Percentiles rank a stretch among this genome's conserved stretches.
phyloP scores from a whole-genome alignment of 2,797 vertebrate species.

The Scleropages formosus region DNA sequence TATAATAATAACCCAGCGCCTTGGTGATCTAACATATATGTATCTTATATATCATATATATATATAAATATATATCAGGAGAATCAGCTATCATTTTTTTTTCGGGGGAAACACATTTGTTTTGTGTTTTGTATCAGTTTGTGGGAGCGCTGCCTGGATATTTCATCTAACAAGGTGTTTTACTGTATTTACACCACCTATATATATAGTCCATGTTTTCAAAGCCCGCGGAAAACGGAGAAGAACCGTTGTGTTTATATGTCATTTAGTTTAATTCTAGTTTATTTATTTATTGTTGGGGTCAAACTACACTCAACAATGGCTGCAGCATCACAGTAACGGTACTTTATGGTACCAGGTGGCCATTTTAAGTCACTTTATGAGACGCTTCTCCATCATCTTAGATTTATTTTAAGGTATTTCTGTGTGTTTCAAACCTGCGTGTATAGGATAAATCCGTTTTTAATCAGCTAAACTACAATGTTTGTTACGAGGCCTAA shows the following conservation, averaged over 20 bases:
- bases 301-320: neutral
- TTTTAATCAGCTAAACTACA: no score
- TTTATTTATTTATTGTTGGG: conserved; percentile 29
- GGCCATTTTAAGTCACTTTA: conserved; percentile 50
- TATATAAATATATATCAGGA: conserved; percentile 65
- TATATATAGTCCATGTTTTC: neutral
- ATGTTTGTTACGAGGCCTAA: no score
- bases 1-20: conserved; percentile 92
- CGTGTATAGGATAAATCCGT: neutral
- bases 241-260: conserved; percentile 15
- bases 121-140: conserved; percentile 49
- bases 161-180: conserved; percentile 65
- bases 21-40: conserved; percentile 77
- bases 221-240: neutral
- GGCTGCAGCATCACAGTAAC: conserved; percentile 29
- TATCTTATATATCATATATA: conserved; percentile 42
- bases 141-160: conserved; percentile 48
- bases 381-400: conserved; percentile 1
- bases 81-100: conserved; percentile 68
- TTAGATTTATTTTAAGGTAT: conserved; percentile 12
- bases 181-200: conserved; percentile 34
- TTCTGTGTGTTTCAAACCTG: conserved; percentile 8
- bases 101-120: conserved; percentile 59
- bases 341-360: conserved; percentile 25
- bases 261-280: conserved; percentile 3